Evolutionary conservation across 2,888 invertebrate genomes (phyloP).

Genomic region (Syrista parreyssii): DNA sequence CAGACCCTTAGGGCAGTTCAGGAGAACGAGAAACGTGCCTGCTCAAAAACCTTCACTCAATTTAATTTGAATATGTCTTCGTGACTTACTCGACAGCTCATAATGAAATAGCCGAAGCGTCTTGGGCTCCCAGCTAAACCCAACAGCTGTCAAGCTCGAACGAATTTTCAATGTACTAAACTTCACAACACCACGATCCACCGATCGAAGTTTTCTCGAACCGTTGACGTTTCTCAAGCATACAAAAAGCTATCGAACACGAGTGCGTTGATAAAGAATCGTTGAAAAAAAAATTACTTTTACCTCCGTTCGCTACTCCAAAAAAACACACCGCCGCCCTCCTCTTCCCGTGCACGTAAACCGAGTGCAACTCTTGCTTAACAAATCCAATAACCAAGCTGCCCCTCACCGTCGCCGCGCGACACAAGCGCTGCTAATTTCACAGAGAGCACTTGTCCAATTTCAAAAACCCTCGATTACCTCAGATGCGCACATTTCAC

Average conservation of each 20-base stretch:
- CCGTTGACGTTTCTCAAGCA: too few species aligned
- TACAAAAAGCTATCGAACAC: too few species aligned
- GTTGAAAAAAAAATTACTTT: neutral
- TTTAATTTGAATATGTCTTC: neutral
- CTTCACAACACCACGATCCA: too few species aligned
- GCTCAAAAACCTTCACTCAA: neutral
- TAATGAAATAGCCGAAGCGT: neutral
- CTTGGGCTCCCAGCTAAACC: neutral
- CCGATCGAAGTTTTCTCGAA: too few species aligned
- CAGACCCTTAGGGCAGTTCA: neutral
- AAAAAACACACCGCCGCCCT: too few species aligned
- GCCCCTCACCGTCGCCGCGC: neutral
- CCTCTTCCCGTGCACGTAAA: neutral
- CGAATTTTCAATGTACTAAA: neutral
- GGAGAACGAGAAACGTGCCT: neutral
- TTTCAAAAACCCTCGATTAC: neutral
- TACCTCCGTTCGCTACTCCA: neutral
- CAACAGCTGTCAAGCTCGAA: neutral
- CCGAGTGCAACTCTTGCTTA: neutral
- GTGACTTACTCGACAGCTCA: neutral
- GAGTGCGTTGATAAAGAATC: too few species aligned
- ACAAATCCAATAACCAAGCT: neutral
- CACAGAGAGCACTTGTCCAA: neutral
- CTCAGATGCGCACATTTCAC: neutral
- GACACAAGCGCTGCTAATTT: neutral